A percentile compares a stretch with the other conserved stretches of the same genome.
Conservation (phyloP, 2,888 invertebrate genomes). For the Diploptera punctata region DNA sequence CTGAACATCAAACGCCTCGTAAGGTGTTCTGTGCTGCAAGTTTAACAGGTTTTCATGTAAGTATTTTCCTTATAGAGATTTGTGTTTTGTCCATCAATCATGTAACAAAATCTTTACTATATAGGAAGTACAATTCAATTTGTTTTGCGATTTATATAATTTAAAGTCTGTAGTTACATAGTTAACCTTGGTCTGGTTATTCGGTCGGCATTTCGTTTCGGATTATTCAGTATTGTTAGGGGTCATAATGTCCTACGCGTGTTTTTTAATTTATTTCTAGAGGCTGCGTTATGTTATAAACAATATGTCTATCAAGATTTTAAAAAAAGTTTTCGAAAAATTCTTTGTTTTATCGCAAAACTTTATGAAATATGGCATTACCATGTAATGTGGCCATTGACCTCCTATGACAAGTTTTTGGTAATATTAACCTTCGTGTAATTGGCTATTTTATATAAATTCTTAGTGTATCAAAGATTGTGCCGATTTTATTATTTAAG, state of each 20-base stretch:
- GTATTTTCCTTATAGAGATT: constrained; percentile 40
- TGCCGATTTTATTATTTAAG: too few species aligned
- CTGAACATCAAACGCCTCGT: constrained; percentile 45
- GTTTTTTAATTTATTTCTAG: background rate
- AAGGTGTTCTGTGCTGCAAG: constrained; percentile 44
- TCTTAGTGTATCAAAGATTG: too few species aligned
- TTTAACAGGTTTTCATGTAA: constrained; percentile 45
- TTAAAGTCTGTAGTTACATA: too few species aligned
- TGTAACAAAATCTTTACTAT: too few species aligned
- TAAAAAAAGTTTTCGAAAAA: too few species aligned
- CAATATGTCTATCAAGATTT: too few species aligned
- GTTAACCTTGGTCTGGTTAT: background rate
- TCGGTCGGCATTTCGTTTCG: background rate
- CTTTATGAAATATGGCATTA: background rate
- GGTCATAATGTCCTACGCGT: constrained; percentile 8
- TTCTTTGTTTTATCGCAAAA: too few species aligned
- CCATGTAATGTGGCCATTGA: constrained; percentile 37
- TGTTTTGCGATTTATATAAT: too few species aligned
- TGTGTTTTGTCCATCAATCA: background rate
- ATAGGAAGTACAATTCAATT: too few species aligned
- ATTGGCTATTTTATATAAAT: too few species aligned
- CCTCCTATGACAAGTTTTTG: too few species aligned
- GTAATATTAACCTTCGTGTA: too few species aligned
- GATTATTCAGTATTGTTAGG: constrained; percentile 7
- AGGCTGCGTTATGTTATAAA: background rate